These are phyloP conservation scores for Pseudochaenichthys georgianus DNA, from an alignment of 2,797 vertebrate genomes.

Conservation along the genomic window DNA sequence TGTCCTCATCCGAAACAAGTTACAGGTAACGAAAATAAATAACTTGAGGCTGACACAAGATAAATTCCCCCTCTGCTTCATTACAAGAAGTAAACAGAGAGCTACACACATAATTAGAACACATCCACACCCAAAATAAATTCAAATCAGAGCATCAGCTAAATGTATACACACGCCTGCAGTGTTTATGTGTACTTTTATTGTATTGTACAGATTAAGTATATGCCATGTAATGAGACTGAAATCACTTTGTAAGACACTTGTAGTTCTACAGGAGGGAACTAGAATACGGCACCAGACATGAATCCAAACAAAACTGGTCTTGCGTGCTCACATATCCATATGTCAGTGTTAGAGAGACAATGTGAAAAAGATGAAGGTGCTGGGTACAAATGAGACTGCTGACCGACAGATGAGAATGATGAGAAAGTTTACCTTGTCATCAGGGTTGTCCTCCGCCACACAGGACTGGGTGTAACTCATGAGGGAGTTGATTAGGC, in stretches of 20 bases:
- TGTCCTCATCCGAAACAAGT: not conserved
- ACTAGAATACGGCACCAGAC: not conserved
- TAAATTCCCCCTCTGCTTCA: constrained; percentile 4
- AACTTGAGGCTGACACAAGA: not conserved
- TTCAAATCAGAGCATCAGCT: not conserved
- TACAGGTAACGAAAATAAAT: not conserved
- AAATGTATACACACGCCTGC: constrained; percentile 9
- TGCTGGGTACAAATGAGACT: too few species aligned
- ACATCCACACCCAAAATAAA: constrained; percentile 34
- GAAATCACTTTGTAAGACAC: constrained; percentile 10
- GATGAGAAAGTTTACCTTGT: constrained; percentile 83
- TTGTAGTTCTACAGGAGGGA: not conserved
- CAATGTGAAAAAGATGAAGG: not conserved
- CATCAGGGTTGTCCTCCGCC: constrained; percentile 86
- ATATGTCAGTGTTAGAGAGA: not conserved
- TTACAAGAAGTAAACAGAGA: constrained; percentile 24
- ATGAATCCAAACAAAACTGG: not conserved
- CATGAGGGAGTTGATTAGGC: constrained; percentile 91
- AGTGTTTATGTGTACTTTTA: not conserved
- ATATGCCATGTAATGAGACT: not conserved
- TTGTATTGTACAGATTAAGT: not conserved
- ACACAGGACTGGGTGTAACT: constrained; percentile 89
- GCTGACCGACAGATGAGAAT: not conserved
- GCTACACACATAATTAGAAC: constrained; percentile 6
- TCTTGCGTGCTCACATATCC: not conserved